Conservation (phyloP, 2,113 vertebrate species). For the Calidris pugnax region DNA sequence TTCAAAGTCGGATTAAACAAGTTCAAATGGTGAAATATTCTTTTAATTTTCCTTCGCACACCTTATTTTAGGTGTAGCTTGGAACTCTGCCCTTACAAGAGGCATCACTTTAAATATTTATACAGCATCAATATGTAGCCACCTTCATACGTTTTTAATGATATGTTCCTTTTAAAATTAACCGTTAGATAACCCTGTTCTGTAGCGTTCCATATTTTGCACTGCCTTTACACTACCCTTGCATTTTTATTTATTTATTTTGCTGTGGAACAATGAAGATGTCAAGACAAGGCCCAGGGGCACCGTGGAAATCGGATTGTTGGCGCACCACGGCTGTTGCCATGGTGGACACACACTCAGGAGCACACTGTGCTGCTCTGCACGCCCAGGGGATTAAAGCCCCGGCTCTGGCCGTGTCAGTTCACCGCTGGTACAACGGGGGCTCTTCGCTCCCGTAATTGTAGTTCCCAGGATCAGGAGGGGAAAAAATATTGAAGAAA, state of each 20-base stretch:
- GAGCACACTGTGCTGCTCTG: constrained; percentile 51
- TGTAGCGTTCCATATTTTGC: neutral
- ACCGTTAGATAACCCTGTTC: constrained; percentile 22
- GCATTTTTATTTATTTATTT: constrained; percentile 47
- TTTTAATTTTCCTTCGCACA: constrained; percentile 46
- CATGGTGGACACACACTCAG: constrained; percentile 76
- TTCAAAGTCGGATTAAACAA: constrained; percentile 16
- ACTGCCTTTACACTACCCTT: neutral
- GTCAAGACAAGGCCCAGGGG: constrained; percentile 76
- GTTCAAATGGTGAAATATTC: constrained; percentile 42
- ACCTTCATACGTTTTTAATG: constrained; percentile 57
- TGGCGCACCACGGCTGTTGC: constrained; percentile 75
- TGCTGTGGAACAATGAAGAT: constrained; percentile 74
- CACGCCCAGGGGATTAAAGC: constrained; percentile 45
- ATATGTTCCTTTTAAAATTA: constrained; percentile 37
- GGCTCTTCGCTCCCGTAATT: neutral
- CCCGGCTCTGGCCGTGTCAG: neutral
- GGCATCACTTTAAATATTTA: constrained; percentile 64
- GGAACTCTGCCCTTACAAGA: constrained; percentile 4
- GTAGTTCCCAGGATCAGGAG: neutral
- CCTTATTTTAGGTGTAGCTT: constrained; percentile 46
- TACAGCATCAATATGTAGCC: constrained; percentile 25
- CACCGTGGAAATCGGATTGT: constrained; percentile 77
- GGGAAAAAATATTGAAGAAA: neutral
- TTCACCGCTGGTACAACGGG: neutral